Evolutionary conservation across 2,888 invertebrate genomes (phyloP), one percentile per base, ranked within the genome.

Genomic region (Gisinianus flammeolus): DNA sequence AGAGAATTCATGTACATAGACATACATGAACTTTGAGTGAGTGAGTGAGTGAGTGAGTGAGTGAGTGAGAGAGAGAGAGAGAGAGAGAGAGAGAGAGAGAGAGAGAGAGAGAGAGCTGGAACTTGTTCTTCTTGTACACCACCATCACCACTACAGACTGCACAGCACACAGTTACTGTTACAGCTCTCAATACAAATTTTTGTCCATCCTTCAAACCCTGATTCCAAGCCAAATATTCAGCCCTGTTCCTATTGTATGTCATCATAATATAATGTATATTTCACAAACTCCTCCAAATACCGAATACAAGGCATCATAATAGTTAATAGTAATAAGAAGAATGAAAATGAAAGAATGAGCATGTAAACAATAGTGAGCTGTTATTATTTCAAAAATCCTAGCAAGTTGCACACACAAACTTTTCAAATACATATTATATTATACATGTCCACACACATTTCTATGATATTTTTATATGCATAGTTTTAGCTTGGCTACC

Each of bases 191-290:
- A 62, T 62, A 62, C 62, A n/a, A n/a, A 62, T 62, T 62, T 62
- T 62, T 62, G 62, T 62, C 62, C 62, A 62, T 24, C 26, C 56
- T 22, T 58, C 56, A 22, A n/a, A n/a, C 22, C 56, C 56, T 58
- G 62, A 77, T 30, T 54, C 71, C 52, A 44, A 77, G 58, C 70
- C 71, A 71, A 71, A 77, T 77, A 77, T 77, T 71, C 77, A 52
- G 70, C 62, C 77, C 71, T 77, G 70, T 54, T 44, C 66, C 64
- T 58, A 77, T 77, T 77, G 70, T 77, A 35, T 66, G 66, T 71
- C 71, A 70, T 71, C 77, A 70, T 77, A 71, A 70, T 76, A 58
- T 68, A 76, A 44, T 44, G 44, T 76, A 54, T 56, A 76, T 71
- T 66, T 28, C 64, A 62, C 62, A 62, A 54, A 70, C 26, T 54